Conservation (phyloP, 2,797 vertebrate genomes). For the Taeniopygia guttata region DNA sequence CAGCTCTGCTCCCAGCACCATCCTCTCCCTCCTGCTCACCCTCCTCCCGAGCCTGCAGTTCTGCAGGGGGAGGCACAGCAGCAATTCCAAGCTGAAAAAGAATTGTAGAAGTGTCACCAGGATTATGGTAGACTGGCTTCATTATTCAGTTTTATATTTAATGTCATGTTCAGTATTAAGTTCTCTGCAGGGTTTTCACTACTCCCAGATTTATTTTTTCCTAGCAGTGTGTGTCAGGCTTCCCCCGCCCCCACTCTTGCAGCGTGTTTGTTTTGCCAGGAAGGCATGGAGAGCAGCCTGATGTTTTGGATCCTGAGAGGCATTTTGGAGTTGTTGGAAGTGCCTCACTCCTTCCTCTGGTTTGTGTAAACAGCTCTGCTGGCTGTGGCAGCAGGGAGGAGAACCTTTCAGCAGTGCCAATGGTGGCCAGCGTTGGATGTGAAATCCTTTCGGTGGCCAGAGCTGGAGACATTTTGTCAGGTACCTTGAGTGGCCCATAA, state of each 20-base stretch:
- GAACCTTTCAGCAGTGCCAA: neutral
- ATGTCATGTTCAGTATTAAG: neutral
- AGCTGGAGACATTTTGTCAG: neutral
- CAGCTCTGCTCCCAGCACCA: neutral
- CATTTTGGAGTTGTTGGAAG: slow-evolving; percentile 35
- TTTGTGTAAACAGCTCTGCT: slow-evolving; percentile 47
- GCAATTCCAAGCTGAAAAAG: neutral
- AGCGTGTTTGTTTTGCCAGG: slow-evolving; percentile 8
- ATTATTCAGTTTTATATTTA: neutral
- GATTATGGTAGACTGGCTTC: neutral
- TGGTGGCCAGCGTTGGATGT: neutral
- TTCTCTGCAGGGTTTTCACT: neutral
- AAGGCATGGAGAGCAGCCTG: slow-evolving; percentile 19
- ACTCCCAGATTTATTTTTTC: neutral
- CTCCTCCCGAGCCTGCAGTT: fast-evolving
- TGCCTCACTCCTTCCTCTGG: slow-evolving; percentile 9
- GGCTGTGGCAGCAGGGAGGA: slow-evolving; percentile 21
- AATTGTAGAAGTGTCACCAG: neutral
- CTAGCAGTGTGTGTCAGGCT: neutral
- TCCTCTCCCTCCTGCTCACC: neutral
- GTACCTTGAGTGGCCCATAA: neutral
- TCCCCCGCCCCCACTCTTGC: neutral
- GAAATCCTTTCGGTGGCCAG: neutral
- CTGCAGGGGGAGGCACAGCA: neutral
- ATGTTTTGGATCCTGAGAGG: slow-evolving; percentile 24